Conservation (phyloP, 1,140 invertebrate species). For the Acyrthosiphon pisum region DNA sequence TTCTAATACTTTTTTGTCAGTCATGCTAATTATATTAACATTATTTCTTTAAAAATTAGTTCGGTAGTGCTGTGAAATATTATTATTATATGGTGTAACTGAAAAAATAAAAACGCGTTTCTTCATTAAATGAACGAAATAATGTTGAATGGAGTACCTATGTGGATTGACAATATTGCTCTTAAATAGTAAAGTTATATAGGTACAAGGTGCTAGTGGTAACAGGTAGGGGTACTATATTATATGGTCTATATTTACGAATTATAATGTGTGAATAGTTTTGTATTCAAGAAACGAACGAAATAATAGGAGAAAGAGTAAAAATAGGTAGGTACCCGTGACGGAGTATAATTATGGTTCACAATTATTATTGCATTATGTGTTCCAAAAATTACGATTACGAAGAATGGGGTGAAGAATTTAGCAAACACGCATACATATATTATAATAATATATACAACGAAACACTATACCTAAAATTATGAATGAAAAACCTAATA, state of each 20-base stretch:
- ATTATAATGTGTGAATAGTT: slow-evolving; percentile 1
- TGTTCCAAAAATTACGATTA: not conserved
- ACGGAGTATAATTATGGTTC: not conserved
- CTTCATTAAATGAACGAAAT: not conserved
- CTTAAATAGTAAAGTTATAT: not conserved
- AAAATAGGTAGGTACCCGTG: not conserved
- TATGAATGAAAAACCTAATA: not conserved
- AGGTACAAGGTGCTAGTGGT: not conserved
- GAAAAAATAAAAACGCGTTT: not conserved
- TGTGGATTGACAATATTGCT: not conserved
- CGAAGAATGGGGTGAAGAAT: not conserved
- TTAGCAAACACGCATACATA: not conserved
- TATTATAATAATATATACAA: not conserved
- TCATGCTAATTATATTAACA: not conserved
- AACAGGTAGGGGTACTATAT: not conserved
- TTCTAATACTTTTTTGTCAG: not conserved
- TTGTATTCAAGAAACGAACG: not conserved
- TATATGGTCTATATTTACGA: not conserved
- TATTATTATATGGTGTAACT: too few species aligned
- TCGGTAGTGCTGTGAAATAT: not conserved
- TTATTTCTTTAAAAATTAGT: not conserved
- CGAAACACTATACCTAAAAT: not conserved
- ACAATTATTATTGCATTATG: slow-evolving; percentile 13
- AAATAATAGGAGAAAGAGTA: not conserved
- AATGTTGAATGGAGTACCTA: not conserved